Percentiles rank a stretch among this genome's conserved stretches.
These are phyloP conservation scores for Acronicta psi DNA, from an alignment of 2,888 invertebrate genomes.

Conservation along the genomic window DNA sequence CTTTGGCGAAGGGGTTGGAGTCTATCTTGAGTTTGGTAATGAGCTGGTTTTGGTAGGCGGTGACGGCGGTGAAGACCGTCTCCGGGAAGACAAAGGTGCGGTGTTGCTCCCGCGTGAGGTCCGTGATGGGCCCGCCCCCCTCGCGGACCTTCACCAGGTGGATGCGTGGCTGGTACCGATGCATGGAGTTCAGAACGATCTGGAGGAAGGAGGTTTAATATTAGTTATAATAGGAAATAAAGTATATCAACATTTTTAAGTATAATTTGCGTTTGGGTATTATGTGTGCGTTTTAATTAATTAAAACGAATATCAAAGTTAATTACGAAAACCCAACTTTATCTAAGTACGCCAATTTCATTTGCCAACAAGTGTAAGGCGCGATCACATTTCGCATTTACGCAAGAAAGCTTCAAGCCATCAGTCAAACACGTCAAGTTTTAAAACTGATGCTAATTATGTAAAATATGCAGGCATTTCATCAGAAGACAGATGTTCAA, in stretches of 20 bases:
- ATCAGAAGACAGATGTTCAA: constrained; percentile 61
- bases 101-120: constrained; percentile 96
- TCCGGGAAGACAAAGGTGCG: constrained; percentile 99
- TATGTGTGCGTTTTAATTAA: too few species aligned
- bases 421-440: constrained; percentile 39
- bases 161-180: constrained; percentile 99
- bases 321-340: too few species aligned
- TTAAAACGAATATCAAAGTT: too few species aligned
- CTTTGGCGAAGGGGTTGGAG: constrained; percentile 99
- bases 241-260: too few species aligned
- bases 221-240: too few species aligned
- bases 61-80: constrained; percentile 99
- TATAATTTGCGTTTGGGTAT: too few species aligned
- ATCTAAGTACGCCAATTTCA: constrained; percentile 1
- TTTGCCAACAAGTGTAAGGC: neutral
- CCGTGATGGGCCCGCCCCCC: constrained; percentile 92
- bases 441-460: constrained; percentile 54
- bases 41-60: constrained; percentile 99
- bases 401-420: constrained; percentile 15
- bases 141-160: constrained; percentile 95
- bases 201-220: constrained; percentile 82
- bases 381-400: constrained; percentile 14
- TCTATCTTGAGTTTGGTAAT: constrained; percentile 99
- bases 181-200: constrained; percentile 99
- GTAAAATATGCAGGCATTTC: constrained; percentile 57